Conservation (phyloP, 1,140 invertebrate species). For the Cecropterus lyciades region DNA sequence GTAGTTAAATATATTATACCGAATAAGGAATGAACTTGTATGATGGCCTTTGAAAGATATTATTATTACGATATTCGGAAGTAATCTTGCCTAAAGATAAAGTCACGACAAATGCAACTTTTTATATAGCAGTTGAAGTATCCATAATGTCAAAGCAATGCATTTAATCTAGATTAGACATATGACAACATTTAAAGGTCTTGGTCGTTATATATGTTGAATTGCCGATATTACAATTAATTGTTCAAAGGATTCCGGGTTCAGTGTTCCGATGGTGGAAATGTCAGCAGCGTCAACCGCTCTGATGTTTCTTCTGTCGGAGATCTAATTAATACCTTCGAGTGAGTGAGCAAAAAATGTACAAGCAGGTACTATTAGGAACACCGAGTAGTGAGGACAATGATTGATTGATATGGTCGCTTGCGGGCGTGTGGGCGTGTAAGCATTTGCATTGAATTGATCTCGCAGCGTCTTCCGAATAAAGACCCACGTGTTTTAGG, state of each 20-base stretch:
- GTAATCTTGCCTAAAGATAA: background rate
- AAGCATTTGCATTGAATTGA: slow-evolving; percentile 80
- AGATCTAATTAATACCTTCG: slow-evolving; percentile 73
- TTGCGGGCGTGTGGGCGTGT: slow-evolving; percentile 56
- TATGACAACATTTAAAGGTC: slow-evolving; percentile 33
- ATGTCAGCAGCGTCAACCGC: slow-evolving; percentile 64
- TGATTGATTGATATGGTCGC: slow-evolving; percentile 70
- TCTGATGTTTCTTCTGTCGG: slow-evolving; percentile 50
- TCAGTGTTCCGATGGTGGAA: slow-evolving; percentile 58
- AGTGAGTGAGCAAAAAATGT: slow-evolving; percentile 61
- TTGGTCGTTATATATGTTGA: slow-evolving; percentile 36
- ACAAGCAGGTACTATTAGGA: slow-evolving; percentile 46
- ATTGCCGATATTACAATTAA: slow-evolving; percentile 44
- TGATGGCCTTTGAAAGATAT: too few relatives aligned
- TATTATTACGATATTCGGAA: background rate
- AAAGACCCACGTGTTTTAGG: slow-evolving; percentile 59
- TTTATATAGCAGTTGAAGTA: slow-evolving; percentile 13
- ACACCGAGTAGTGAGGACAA: slow-evolving; percentile 51
- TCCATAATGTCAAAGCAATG: slow-evolving; percentile 22
- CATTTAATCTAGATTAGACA: slow-evolving; percentile 34
- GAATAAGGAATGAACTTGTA: too few relatives aligned
- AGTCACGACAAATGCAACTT: slow-evolving; percentile 1
- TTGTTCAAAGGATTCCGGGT: slow-evolving; percentile 68
- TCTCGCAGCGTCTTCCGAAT: slow-evolving; percentile 61
- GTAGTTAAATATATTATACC: too few relatives aligned